Evolutionary conservation across 2,888 invertebrate genomes (phyloP), one percentile per base, ranked within the genome.

Genomic region (Noctua janthe): DNA sequence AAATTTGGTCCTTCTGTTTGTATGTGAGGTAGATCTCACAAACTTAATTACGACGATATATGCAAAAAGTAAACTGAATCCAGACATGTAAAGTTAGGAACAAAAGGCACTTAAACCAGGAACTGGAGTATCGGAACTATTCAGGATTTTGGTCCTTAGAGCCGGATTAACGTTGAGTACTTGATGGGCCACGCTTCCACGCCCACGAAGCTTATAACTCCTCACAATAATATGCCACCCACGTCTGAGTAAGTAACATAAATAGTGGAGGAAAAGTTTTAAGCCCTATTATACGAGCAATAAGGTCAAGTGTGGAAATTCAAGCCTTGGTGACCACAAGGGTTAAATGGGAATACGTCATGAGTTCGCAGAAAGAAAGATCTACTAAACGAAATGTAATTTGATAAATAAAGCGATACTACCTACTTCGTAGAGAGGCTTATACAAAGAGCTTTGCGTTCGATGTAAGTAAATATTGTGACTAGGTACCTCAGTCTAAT

Each of bases 151-250:
- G 81, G 88, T 87, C 89, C 90, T 90, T 88, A 83, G 81, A 87
- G 83, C 85, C 87, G 91, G 90, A 91, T 90, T 90, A 90, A 90
- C 79, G 83, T 81, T 80, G 76, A 87, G 85, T 84, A 87, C 86
- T 85, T 88, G 87, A 89, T 86, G 85, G 87, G 81, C 72, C 71
- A 84, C 74, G 82, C 81, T 85, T 83, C 76, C 49, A 71, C 82
- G 66, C 78, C 82, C 84, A 77, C 81, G 62, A 62, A 77, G 70
- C 78, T 78, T 76, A 76, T 72, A 77, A 82, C 81, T 87, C 75
- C 74, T 75, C 74, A 74, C 84, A 84, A 74, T 76, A 87, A 87
- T 76, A 85, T 80, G 74, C 87, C 69, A 54, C 85, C 80, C 87
- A 85, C 85, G 85, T 76, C 71, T 71, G 47, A 62, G 75, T 79